A percentile compares a stretch with the other conserved stretches of the same genome.
phyloP scores from a whole-genome alignment of 2,797 vertebrate genomes.

The Sebastes matsubarae region DNA sequence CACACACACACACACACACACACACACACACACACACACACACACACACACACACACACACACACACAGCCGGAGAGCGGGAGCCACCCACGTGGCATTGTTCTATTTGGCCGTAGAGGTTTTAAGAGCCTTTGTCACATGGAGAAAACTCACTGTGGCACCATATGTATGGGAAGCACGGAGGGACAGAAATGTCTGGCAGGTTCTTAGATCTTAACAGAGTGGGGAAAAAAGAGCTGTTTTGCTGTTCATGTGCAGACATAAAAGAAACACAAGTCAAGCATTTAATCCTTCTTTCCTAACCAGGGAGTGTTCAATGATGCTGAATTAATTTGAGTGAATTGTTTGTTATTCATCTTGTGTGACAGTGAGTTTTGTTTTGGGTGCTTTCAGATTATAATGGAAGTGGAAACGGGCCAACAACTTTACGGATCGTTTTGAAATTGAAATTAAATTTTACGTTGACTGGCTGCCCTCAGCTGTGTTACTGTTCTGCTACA shows the following conservation, averaged over 20 bases:
- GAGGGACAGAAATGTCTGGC: constrained; percentile 62
- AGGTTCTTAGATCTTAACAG: constrained; percentile 56
- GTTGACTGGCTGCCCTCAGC: background rate
- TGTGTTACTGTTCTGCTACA: background rate
- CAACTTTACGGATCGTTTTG: background rate
- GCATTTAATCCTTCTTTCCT: constrained; percentile 63
- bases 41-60: constrained; percentile 1
- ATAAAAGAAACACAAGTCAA: constrained; percentile 67
- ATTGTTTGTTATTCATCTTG: constrained; percentile 45
- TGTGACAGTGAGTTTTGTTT: constrained; percentile 36
- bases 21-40: background rate
- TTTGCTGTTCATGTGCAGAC: constrained; percentile 53
- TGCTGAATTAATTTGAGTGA: constrained; percentile 55
- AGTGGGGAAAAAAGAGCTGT: constrained; percentile 41
- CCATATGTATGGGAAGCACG: constrained; percentile 64
- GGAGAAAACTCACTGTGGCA: constrained; percentile 43
- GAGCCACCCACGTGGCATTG: constrained; percentile 70
- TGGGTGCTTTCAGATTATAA: constrained; percentile 31
- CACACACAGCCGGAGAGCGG: background rate
- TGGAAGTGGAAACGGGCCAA: background rate
- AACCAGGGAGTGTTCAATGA: constrained; percentile 52
- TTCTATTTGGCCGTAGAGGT: constrained; percentile 40
- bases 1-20: background rate
- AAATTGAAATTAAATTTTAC: background rate
- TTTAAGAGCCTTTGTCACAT: constrained; percentile 63